phyloP scores from a whole-genome alignment of 2,888 invertebrate genomes.

The Epinotia bilunana region DNA sequence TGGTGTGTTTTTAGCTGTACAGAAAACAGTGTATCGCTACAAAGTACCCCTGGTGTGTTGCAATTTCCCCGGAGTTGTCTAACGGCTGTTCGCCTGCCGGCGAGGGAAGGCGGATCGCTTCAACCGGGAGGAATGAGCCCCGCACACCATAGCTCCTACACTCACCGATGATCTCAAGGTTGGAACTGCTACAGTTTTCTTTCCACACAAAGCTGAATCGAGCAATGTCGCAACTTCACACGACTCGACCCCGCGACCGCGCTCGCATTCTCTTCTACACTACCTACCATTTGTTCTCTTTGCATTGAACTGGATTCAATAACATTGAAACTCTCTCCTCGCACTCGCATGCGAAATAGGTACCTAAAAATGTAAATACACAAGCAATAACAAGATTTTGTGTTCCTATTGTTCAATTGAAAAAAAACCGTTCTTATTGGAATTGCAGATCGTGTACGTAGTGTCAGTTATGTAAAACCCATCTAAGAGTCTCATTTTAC shows the following conservation, averaged over 20 bases:
- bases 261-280: conserved; percentile 67
- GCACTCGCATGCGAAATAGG: conserved; percentile 36
- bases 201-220: conserved; percentile 45
- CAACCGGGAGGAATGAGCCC: conserved; percentile 84
- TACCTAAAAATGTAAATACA: conserved; percentile 5
- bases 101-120: conserved; percentile 79
- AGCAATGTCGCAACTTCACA: conserved; percentile 70
- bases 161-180: conserved; percentile 85
- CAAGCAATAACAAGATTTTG: conserved; percentile 9
- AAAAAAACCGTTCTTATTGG: conserved; percentile 20
- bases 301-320: conserved; percentile 73
- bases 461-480: not conserved
- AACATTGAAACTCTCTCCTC: conserved; percentile 50
- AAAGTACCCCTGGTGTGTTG: conserved; percentile 77
- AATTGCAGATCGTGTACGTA: conserved; percentile 1
- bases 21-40: conserved; percentile 80
- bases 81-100: conserved; percentile 80
- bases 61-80: conserved; percentile 73
- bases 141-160: conserved; percentile 77
- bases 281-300: conserved; percentile 51
- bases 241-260: conserved; percentile 68
- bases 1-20: conserved; percentile 83
- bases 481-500: not conserved
- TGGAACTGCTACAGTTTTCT: conserved; percentile 60
- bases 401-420: not conserved